Base-by-base conservation (phyloP, 30 jellyfish, hydroid and myxozoan species). In the Cassiopea xamachana region DNA sequence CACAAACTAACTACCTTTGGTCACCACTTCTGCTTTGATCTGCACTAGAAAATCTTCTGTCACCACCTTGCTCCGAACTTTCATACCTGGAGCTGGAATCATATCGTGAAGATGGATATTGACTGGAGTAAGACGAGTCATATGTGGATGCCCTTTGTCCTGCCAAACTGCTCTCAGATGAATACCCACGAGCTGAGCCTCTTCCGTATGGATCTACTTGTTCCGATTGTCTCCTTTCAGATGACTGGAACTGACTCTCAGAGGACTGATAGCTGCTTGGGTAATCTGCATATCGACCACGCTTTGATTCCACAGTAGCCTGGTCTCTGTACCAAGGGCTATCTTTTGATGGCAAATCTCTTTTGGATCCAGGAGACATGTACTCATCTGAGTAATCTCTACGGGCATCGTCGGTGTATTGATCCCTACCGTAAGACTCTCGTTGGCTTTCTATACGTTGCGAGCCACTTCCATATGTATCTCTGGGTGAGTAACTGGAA, bases 221-320 rank as follows among this genome's bases (percentile, higher is more conserved):
- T 3, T 49, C 80, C 62, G 69, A 18, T 73, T 17, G 6, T 62
- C 89, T 64, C 47, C 68, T 44, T 81, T 59, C 80, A 12, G 69
- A 17, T 44, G 89, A 77, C 58, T 46, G 69, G 61, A 51, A 61
- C 79, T 16, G 87, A 13, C 75, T 48, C 2, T 78, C 70, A 49
- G 87, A 78, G 19, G 70, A 51, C 51, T 60, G 75, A 60, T 88
- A 79, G 77, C 72, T 73, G 17, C 80, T 61, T 1, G 85, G 81
- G 82, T 69, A 80, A 27, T 73, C 95, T n/a, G 74, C 4, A 1
- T 75, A 78, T 62, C 95, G 84, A 59, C 90, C 79, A 16, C 95
- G 90, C 70, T 88, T 88, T 13, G 95, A 44, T 8, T 75, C 95
- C n/a, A 46, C 71, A 10, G 80, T 17, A 9, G 73, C 61, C 7